A percentile compares a stretch with the other conserved stretches of the same genome.
Conservation (phyloP, 2,888 invertebrate species). For the Diaphora mendica region DNA sequence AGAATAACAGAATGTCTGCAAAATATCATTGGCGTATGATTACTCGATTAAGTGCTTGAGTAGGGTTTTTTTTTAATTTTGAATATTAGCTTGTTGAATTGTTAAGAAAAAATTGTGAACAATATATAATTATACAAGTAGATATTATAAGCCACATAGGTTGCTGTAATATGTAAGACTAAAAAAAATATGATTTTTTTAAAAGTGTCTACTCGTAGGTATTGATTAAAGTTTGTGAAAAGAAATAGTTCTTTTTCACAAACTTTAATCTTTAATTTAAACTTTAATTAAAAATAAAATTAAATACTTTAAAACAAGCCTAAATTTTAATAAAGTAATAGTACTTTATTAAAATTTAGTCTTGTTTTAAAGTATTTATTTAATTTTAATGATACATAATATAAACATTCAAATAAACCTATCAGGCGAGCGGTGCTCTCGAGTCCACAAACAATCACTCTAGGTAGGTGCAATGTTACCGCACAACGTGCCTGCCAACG, state of each 20-base stretch:
- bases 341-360: background rate
- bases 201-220: background rate
- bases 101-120: background rate
- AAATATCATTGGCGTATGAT: no score
- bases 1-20: no score
- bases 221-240: background rate
- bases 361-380: background rate
- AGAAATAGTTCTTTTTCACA: no score
- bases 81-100: no score
- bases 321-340: no score
- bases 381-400: no score
- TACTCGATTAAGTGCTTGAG: no score
- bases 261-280: no score
- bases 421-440: background rate
- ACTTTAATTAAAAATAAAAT: no score
- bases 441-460: conserved; percentile 4
- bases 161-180: background rate
- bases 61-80: no score
- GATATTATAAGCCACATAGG: background rate
- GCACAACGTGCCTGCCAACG: background rate
- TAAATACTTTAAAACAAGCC: no score
- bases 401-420: conserved; percentile 27
- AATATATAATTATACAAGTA: background rate
- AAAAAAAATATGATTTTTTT: no score
- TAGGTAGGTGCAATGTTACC: background rate